A percentile compares a stretch with the other conserved stretches of the same genome.
These are phyloP conservation scores for Mormyrops attenuatus DNA, from an alignment of 2,797 vertebrate genomes.

Conservation along the genomic window DNA sequence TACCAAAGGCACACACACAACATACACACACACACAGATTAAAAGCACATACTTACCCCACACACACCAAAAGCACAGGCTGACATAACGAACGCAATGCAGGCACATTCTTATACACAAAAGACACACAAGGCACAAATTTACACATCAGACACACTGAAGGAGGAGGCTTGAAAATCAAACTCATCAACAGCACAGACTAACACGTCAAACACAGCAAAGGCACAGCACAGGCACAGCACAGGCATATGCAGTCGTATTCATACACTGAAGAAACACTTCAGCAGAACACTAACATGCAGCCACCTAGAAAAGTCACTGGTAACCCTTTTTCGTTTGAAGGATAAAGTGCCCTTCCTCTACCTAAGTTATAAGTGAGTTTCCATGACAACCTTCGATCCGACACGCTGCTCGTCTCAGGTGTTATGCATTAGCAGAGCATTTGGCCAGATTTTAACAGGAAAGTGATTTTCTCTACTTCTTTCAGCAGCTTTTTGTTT, in stretches of 20 bases:
- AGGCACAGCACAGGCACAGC: conserved; percentile 1
- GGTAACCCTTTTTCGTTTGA: conserved; percentile 12
- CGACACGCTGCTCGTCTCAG: background rate
- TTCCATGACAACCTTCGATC: conserved; percentile 24
- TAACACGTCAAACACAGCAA: background rate
- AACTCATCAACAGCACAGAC: background rate
- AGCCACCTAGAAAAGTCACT: background rate
- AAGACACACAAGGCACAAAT: background rate
- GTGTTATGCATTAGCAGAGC: background rate
- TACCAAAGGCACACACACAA: background rate
- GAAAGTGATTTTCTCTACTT: background rate
- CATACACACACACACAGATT: background rate
- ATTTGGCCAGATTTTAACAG: background rate
- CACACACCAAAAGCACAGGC: background rate
- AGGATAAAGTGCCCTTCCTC: background rate
- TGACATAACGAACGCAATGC: background rate
- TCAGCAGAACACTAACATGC: background rate
- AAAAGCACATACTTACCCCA: background rate
- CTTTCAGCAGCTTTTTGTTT: background rate
- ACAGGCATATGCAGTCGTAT: background rate
- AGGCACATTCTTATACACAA: background rate
- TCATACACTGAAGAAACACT: conserved; percentile 4
- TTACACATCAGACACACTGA: background rate
- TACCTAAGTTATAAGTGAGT: conserved; percentile 2
- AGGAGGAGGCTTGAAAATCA: background rate